Evolutionary conservation across 23 tunicate species (phyloP).

Genomic region (Styela clava): DNA sequence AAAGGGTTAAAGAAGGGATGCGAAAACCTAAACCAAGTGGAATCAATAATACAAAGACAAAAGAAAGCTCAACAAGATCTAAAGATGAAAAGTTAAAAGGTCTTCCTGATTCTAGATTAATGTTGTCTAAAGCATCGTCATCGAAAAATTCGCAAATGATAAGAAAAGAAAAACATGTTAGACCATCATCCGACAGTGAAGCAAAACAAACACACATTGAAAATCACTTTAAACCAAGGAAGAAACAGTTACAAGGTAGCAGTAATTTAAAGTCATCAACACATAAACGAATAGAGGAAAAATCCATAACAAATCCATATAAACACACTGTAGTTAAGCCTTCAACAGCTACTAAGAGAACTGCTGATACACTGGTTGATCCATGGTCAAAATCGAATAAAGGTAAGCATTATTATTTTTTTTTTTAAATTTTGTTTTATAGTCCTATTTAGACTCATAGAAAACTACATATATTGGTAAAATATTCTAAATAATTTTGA

Average conservation of each 20-base stretch:
- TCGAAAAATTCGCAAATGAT: neutral
- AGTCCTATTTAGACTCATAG: too few relatives aligned
- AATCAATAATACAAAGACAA: neutral
- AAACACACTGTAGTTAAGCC: conserved; percentile 21
- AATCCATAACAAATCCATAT: conserved; percentile 13
- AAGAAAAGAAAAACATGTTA: neutral
- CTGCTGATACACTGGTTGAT: neutral
- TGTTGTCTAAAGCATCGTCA: neutral
- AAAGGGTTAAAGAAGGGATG: neutral
- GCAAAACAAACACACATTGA: neutral
- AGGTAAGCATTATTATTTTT: neutral
- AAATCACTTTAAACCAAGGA: neutral
- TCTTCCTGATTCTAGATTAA: neutral
- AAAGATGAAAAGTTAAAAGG: neutral
- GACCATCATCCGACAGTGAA: neutral
- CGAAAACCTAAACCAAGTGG: neutral
- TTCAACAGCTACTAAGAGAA: neutral
- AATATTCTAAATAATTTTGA: too few relatives aligned
- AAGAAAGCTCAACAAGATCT: neutral
- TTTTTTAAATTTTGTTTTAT: neutral
- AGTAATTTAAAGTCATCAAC: neutral
- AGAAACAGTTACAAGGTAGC: neutral
- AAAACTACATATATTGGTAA: too few relatives aligned
- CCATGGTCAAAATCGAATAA: conserved; percentile 6
- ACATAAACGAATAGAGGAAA: neutral